phyloP scores from a whole-genome alignment of 92 coral and sea anemone species.

The Heliopora coerulea region DNA sequence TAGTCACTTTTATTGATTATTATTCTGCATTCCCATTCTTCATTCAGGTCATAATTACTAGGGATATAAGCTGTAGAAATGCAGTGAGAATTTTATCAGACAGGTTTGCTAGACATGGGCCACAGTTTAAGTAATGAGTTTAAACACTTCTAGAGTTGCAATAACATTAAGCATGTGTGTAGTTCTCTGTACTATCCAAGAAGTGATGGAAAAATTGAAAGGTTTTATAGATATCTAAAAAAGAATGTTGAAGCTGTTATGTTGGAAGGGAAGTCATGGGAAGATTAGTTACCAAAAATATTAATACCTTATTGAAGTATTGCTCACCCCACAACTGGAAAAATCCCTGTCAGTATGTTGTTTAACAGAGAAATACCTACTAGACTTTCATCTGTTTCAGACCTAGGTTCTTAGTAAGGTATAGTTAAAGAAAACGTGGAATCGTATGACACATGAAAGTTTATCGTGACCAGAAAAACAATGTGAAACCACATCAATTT shows the following conservation, averaged over 20 bases:
- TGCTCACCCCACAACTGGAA: slow-evolving; percentile 55
- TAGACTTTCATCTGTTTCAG: slow-evolving; percentile 38
- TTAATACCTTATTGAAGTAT: slow-evolving; percentile 51
- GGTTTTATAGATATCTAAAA: slow-evolving; percentile 27
- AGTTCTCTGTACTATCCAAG: slow-evolving; percentile 55
- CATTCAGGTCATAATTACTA: slow-evolving; percentile 7
- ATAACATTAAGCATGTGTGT: slow-evolving; percentile 57
- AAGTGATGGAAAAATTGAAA: slow-evolving; percentile 50
- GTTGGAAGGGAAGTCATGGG: slow-evolving; percentile 49
- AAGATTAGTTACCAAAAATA: slow-evolving; percentile 46
- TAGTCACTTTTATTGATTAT: slow-evolving; percentile 52
- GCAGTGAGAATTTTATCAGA: slow-evolving; percentile 48
- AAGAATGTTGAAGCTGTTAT: slow-evolving; percentile 54
- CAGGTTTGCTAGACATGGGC: too few species aligned
- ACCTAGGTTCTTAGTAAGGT: slow-evolving; percentile 2
- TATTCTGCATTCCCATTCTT: slow-evolving; percentile 48
- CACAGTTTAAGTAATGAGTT: slow-evolving; percentile 63
- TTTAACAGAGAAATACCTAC: slow-evolving; percentile 49
- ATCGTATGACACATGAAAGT: slow-evolving; percentile 44
- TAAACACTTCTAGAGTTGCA: too few species aligned
- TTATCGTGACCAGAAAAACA: slow-evolving; percentile 39
- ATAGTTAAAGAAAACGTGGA: slow-evolving; percentile 25
- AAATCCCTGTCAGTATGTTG: slow-evolving; percentile 49
- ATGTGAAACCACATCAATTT: slow-evolving; percentile 42
- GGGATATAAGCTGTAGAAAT: slow-evolving; percentile 45